Conservation (phyloP, 2,113 vertebrate species). For the Clinocottus analis region DNA sequence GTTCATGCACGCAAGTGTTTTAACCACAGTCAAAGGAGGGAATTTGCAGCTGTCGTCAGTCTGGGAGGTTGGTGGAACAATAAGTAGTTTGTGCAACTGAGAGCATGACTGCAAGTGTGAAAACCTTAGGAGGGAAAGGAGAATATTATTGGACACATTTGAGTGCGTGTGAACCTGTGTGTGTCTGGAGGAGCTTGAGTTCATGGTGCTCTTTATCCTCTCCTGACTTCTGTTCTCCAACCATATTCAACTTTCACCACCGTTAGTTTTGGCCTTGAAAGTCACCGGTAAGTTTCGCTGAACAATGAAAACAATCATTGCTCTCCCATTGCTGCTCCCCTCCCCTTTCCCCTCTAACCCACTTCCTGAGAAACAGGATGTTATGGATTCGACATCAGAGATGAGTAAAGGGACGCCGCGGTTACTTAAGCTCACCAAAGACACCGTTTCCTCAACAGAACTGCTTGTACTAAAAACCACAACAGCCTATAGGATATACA, state of each 20-base stretch:
- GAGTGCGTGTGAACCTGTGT: not conserved
- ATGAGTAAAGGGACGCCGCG: constrained; percentile 29
- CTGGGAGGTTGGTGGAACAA: constrained; percentile 64
- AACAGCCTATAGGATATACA: not conserved
- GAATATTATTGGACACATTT: constrained; percentile 27
- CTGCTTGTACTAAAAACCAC: constrained; percentile 17
- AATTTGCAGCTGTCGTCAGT: constrained; percentile 79
- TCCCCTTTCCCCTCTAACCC: constrained; percentile 48
- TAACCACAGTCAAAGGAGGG: constrained; percentile 48
- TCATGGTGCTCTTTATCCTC: constrained; percentile 14
- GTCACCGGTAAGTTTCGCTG: constrained; percentile 53
- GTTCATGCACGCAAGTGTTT: constrained; percentile 11
- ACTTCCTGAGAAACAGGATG: constrained; percentile 83
- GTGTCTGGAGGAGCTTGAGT: not conserved
- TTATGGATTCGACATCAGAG: constrained; percentile 72
- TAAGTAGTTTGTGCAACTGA: constrained; percentile 72
- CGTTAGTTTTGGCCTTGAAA: constrained; percentile 70
- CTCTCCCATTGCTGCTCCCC: constrained; percentile 28
- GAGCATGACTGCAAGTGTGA: constrained; percentile 38
- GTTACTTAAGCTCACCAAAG: constrained; percentile 28
- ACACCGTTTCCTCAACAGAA: constrained; percentile 32
- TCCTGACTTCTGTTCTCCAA: constrained; percentile 36
- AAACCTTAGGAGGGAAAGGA: constrained; percentile 22
- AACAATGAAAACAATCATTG: constrained; percentile 79
- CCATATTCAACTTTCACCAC: constrained; percentile 33